A percentile compares a stretch with the other conserved stretches of the same genome.
These are phyloP conservation scores for Dromius quadrimaculatus DNA, from an alignment of 2,888 invertebrate species.

Conservation along the genomic window DNA sequence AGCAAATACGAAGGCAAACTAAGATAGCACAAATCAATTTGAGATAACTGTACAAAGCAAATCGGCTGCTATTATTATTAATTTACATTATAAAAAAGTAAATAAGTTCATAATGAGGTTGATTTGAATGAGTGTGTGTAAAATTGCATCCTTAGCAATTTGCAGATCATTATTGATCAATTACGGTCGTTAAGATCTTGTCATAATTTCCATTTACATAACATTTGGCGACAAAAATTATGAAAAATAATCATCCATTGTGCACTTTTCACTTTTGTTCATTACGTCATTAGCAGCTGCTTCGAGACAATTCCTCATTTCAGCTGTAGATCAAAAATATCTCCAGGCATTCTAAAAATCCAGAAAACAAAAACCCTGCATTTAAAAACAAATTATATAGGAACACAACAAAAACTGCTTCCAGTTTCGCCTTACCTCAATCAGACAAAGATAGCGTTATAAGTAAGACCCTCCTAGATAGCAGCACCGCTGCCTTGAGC, in stretches of 20 bases:
- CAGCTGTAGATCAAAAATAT: constrained; percentile 38
- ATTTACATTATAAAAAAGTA: neutral
- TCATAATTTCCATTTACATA: constrained; percentile 21
- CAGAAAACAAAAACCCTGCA: constrained; percentile 44
- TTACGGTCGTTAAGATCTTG: constrained; percentile 13
- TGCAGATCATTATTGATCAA: constrained; percentile 15
- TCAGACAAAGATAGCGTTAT: constrained; percentile 30
- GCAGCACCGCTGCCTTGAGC: constrained; percentile 11
- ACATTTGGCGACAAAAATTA: constrained; percentile 24
- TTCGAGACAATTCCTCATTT: constrained; percentile 16
- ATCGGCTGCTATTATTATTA: too few relatives aligned
- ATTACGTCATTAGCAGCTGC: constrained; percentile 24
- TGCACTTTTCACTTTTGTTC: constrained; percentile 36
- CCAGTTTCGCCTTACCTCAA: constrained; percentile 38
- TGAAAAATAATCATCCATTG: constrained; percentile 16
- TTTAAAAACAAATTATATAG: constrained; percentile 52
- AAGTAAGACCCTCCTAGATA: constrained; percentile 24
- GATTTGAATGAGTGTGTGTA: neutral
- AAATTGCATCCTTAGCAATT: constrained; percentile 19
- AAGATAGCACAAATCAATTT: too few relatives aligned
- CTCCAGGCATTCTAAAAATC: constrained; percentile 28
- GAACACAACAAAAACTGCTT: constrained; percentile 43
- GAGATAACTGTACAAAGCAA: too few relatives aligned
- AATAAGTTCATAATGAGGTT: neutral
- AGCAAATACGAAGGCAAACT: too few relatives aligned